Evolutionary conservation across 2,888 invertebrate species (phyloP), one percentile per base, ranked within the genome.

Genomic region (Orchestes rusci): DNA sequence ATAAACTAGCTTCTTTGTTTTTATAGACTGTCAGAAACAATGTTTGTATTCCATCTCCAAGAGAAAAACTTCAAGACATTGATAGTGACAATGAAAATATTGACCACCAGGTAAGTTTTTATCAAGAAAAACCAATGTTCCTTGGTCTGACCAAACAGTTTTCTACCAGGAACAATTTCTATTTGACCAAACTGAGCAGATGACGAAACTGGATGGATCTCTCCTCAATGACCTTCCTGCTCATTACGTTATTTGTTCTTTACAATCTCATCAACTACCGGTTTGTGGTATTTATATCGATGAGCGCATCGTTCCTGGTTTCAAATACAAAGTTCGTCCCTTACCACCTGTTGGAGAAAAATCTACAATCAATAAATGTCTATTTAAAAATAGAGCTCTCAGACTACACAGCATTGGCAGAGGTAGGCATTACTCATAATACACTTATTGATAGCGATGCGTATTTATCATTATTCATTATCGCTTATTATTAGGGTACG

Each of bases 231-330:
- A 83, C 63, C 70, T 82, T 17, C 82, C 82, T 1, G 79, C 81
- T 1, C 70, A 72, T 36, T 82, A 82, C 63, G 70, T 71, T 17
- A 74, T 81, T 12, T 76, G 77, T 12, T 70, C 75, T 17, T 70
- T 80, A 2, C 73, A 74, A 23, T 68, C 73, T 4, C 74, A 81
- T 57, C 80, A 83, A 63, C 72, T 82, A 63, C 80, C 82, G 1
- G 81, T 79, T 39, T 73, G 80, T 59, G 85, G 85, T 39, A 79
- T 84, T 41, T 82, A 80, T 67, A 75, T 85, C 54, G 84, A 86
- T 68, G 75, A 76, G 43, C 71, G 80, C 43, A 78, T 85, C 51
- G 71, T 80, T 54, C 79, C 84, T 52, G 85, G 86, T 54, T 86
- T 84, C 72, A 73, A 77, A 64, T 85, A 85, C 73, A 75, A 77